Evolutionary conservation across 2,888 invertebrate genomes (phyloP).

Genomic region (Trissolcus brochymenae): DNA sequence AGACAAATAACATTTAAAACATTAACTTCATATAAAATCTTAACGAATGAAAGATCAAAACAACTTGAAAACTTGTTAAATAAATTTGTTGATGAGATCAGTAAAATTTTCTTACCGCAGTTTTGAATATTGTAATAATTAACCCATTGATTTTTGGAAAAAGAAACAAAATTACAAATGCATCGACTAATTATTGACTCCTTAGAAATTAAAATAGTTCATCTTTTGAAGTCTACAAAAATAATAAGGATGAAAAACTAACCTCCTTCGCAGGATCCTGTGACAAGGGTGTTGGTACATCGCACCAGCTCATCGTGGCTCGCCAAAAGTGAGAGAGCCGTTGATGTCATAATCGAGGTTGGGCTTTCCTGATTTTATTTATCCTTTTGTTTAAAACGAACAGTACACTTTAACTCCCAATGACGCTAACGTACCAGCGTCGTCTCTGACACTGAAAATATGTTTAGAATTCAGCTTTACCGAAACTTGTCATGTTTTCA

Average conservation of each 20-base stretch:
- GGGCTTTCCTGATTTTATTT: background rate
- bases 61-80: no score
- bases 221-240: background rate
- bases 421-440: slow-evolving; percentile 1
- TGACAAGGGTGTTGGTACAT: slow-evolving; percentile 81
- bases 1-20: slow-evolving; percentile 5
- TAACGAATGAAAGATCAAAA: background rate
- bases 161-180: background rate
- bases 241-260: slow-evolving; percentile 67
- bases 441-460: background rate
- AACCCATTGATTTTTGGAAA: background rate
- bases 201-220: background rate
- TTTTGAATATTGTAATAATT: background rate
- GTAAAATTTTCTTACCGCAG: background rate
- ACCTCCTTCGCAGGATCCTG: slow-evolving; percentile 84
- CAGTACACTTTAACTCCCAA: background rate
- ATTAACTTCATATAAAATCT: background rate
- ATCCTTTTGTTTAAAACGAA: background rate
- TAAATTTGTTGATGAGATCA: no score
- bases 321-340: slow-evolving; percentile 81
- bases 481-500: no score
- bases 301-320: slow-evolving; percentile 85
- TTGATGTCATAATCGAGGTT: slow-evolving; percentile 63
- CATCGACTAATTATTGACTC: background rate
- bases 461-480: no score